These are phyloP conservation scores for Brachionus rotundiformis DNA, from an alignment of 1,140 invertebrate species.

Conservation along the genomic window DNA sequence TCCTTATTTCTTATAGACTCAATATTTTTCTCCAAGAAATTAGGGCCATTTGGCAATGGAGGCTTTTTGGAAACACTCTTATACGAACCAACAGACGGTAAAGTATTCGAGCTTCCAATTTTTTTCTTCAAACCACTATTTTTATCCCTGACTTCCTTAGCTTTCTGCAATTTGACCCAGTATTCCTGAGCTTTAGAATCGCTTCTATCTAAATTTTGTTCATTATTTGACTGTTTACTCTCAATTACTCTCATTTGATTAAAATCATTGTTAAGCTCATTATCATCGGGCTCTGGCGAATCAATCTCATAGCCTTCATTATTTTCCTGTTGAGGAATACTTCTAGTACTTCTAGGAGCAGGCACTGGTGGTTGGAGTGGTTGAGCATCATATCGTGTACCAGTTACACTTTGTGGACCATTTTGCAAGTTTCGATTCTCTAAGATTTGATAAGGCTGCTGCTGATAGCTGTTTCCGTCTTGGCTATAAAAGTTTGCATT, in stretches of 20 bases:
- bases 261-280: not conserved
- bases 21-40: constrained; percentile 50
- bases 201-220: not conserved
- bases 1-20: constrained; percentile 47
- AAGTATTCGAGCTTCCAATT: not conserved
- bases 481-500: constrained; percentile 15
- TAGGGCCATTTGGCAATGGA: constrained; percentile 27
- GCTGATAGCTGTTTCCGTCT: not conserved
- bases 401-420: constrained; percentile 21
- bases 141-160: constrained; percentile 5
- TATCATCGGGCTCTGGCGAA: not conserved
- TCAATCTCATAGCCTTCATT: constrained; percentile 30
- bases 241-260: not conserved
- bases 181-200: constrained; percentile 36
- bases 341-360: not conserved
- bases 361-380: constrained; percentile 25
- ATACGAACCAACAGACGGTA: constrained; percentile 26
- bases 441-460: constrained; percentile 23
- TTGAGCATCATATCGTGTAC: constrained; percentile 37
- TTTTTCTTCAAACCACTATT: constrained; percentile 26
- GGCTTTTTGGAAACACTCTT: not conserved
- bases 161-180: constrained; percentile 45
- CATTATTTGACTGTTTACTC: not conserved
- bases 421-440: not conserved
- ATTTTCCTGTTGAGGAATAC: not conserved